phyloP scores from a whole-genome alignment of 2,797 vertebrate genomes.

The Macrochelys suwanniensis region DNA sequence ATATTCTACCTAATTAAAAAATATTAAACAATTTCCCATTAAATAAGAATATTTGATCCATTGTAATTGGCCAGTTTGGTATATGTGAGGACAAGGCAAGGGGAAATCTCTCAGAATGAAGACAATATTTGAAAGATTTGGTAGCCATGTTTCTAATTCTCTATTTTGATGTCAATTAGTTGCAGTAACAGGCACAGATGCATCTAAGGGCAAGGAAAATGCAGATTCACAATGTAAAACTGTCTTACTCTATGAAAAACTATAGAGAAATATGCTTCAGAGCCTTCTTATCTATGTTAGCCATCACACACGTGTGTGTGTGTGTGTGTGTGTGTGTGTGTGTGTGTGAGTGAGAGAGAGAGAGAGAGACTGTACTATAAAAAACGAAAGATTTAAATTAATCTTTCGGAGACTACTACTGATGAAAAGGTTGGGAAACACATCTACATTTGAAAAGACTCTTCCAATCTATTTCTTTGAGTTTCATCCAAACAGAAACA shows the following conservation, averaged over 20 bases:
- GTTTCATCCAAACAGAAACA: background rate
- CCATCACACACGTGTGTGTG: background rate
- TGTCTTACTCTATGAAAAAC: background rate
- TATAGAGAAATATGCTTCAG: background rate
- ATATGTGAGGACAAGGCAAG: background rate
- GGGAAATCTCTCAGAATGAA: background rate
- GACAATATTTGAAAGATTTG: background rate
- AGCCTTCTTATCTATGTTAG: background rate
- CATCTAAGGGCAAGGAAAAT: background rate
- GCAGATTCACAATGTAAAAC: background rate
- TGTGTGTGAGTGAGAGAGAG: too few relatives aligned
- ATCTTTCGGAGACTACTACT: background rate
- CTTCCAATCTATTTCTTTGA: background rate
- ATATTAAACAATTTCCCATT: background rate
- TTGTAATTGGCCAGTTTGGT: background rate
- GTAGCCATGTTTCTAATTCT: background rate
- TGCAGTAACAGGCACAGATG: background rate
- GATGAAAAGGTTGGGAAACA: background rate
- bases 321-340: too few relatives aligned
- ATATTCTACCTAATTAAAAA: background rate
- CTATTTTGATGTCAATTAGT: background rate
- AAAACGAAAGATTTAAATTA: background rate
- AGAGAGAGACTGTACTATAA: background rate
- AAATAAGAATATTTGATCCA: background rate
- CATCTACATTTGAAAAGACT: background rate